These are phyloP conservation scores for Campylomormyrus tamandua DNA, from an alignment of 2,113 vertebrate genomes.

Conservation along the genomic window DNA sequence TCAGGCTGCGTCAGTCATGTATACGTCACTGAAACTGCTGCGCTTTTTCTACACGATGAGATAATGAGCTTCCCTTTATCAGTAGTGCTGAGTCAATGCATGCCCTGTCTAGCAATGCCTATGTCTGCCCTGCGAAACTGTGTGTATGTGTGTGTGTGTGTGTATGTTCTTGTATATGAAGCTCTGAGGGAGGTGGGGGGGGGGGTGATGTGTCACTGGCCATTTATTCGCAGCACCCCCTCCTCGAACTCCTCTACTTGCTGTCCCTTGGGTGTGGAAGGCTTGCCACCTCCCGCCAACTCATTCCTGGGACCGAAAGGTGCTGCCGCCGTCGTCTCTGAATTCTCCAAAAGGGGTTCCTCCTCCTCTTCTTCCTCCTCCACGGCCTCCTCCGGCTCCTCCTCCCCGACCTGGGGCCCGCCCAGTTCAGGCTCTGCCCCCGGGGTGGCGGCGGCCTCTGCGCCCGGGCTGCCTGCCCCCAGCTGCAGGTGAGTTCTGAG, in stretches of 20 bases:
- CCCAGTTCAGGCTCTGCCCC: conserved; percentile 43
- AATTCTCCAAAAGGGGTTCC: conserved; percentile 41
- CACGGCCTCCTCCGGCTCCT: conserved; percentile 48
- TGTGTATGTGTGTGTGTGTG: conserved; percentile 25
- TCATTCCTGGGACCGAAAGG: conserved; percentile 45
- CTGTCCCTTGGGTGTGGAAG: conserved; percentile 41
- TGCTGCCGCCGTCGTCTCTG: conserved; percentile 36
- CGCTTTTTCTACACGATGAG: neutral
- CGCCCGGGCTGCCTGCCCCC: conserved; percentile 55
- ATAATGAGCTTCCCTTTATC: neutral
- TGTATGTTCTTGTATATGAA: conserved; percentile 38
- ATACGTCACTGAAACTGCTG: neutral
- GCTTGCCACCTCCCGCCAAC: conserved; percentile 20
- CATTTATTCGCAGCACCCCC: conserved; percentile 53
- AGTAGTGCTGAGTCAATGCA: neutral
- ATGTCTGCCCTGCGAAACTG: conserved; percentile 46
- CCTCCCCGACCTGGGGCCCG: conserved; percentile 44
- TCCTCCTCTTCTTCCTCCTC: conserved; percentile 54
- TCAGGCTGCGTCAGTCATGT: neutral
- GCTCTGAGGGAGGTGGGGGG: conserved; percentile 38
- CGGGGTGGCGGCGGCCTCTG: conserved; percentile 18
- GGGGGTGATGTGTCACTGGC: conserved; percentile 53
- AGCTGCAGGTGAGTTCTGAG: conserved; percentile 83
- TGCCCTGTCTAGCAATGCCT: conserved; percentile 45
- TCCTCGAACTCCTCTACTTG: conserved; percentile 57